Evolutionary conservation across 2,113 vertebrate species (phyloP).

Genomic region (Bos indicus): DNA sequence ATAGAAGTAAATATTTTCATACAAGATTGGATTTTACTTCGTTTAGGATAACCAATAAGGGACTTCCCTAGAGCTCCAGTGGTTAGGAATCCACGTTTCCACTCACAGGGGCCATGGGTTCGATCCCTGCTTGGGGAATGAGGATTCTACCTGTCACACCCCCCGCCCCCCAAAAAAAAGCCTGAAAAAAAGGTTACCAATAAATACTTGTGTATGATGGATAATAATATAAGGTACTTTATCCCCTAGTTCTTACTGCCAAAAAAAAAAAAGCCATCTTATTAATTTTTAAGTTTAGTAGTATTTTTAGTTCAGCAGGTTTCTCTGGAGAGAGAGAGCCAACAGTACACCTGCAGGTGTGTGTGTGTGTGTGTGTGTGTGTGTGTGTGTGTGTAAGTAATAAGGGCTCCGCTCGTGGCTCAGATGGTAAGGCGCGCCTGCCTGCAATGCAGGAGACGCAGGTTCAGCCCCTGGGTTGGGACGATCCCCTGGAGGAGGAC

Average conservation of each 20-base stretch:
- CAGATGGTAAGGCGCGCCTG: not conserved
- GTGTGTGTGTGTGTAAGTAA: not conserved
- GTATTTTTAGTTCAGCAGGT: not conserved
- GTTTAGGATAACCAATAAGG: fast-evolving
- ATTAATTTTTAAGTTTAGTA: not conserved
- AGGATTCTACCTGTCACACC: not conserved
- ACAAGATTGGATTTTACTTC: too few relatives aligned
- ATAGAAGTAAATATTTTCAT: too few relatives aligned
- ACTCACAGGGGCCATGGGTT: not conserved
- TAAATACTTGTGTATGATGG: not conserved
- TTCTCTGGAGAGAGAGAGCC: not conserved
- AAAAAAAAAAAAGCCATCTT: not conserved
- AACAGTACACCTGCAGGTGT: fast-evolving
- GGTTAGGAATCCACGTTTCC: not conserved
- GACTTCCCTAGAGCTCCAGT: not conserved
- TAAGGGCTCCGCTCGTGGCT: fast-evolving
- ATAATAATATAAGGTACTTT: fast-evolving
- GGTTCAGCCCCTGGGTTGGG: not conserved
- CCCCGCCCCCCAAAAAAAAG: fast-evolving
- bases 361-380: too few relatives aligned
- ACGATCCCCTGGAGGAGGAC: not conserved
- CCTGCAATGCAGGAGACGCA: not conserved
- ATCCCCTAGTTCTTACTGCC: too few relatives aligned
- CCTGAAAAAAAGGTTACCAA: not conserved
- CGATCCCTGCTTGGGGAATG: not conserved